Conservation (phyloP, 2,888 invertebrate genomes). For the Axea sp. region DNA sequence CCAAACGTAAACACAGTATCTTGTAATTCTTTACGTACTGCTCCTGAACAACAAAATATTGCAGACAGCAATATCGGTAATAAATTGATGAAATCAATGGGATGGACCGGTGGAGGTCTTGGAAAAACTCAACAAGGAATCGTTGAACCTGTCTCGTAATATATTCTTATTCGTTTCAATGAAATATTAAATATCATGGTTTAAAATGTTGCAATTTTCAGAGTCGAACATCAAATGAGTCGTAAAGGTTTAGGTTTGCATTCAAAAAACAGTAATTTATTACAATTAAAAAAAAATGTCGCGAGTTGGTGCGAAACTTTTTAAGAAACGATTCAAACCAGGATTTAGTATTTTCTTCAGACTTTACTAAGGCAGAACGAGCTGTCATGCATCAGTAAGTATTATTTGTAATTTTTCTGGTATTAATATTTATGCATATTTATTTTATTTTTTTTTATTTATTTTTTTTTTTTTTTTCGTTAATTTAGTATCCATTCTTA, state of each 20-base stretch:
- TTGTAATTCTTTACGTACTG: conserved; percentile 19
- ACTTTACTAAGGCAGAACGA: conserved; percentile 85
- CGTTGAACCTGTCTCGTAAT: conserved; percentile 80
- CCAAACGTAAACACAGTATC: conserved; percentile 43
- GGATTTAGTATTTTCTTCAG: conserved; percentile 82
- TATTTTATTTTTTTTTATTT: too few species aligned
- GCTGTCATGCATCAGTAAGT: conserved; percentile 81
- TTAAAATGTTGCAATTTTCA: conserved; percentile 31
- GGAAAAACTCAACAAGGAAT: conserved; percentile 82
- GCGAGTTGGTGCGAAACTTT: conserved; percentile 79
- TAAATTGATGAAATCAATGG: conserved; percentile 82
- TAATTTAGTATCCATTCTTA: too few species aligned
- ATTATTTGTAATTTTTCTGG: neutral
- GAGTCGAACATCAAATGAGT: conserved; percentile 72
- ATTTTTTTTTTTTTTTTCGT: too few species aligned
- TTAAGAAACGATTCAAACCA: conserved; percentile 73
- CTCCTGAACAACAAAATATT: conserved; percentile 33
- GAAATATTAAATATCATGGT: neutral
- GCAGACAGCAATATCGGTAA: conserved; percentile 80
- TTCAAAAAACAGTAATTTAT: conserved; percentile 66
- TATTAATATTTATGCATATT: too few species aligned
- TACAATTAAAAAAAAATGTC: conserved; percentile 75
- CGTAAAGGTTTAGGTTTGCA: conserved; percentile 75
- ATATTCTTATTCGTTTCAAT: conserved; percentile 3
- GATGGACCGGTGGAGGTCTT: conserved; percentile 83